Base-by-base conservation (phyloP, 2,888 invertebrate species). In the Melitaea athalia region DNA sequence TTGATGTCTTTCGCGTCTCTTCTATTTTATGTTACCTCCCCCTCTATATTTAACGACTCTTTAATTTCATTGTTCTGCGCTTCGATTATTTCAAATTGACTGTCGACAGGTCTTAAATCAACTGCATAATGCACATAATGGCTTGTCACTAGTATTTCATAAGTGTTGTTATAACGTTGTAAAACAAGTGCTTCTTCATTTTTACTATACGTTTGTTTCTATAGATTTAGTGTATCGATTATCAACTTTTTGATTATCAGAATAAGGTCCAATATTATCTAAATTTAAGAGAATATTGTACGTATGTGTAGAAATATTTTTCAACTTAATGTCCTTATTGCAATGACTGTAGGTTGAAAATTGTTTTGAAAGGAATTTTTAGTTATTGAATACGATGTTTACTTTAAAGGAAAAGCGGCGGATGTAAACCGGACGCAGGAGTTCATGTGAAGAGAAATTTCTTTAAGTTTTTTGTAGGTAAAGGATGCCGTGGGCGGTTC, bases 401-500 rank as follows among this genome's bases (percentile, higher is more conserved):
- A 77, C 81, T 84, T 82, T 84, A 85, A 88, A 88, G 86, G 89
- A 89, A 90, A 91, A 89, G 86, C 86, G 81, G 79, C 80, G 83
- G 85, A 88, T 85, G 84, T 84, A 81, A 91, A 88, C 89, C 89
- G 90, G 89, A 91, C 86, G 80, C 86, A 84, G 86, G 87, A 85
- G 84, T 81, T 80, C 81, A 83, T 86, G 86, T 81, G 85, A 88
- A 88, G 87, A 86, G 87, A 91, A 88, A 89, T 86, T 88, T 86
- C 82, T 84, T 84, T 84, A 83, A 83, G 82, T 80, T 79, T 82
- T 85, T 83, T 24, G n/a, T 82, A 81, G 80, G 82, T 82, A 84
- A 89, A 91, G 89, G 90, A 91, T 87, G 87, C 79, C 78, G 79
- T 82, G 79, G 83, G 85, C 82, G 83, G 78, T 78, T 53, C 45